Evolutionary conservation across 2,888 invertebrate genomes (phyloP).

Genomic region (Calameuta idolon): DNA sequence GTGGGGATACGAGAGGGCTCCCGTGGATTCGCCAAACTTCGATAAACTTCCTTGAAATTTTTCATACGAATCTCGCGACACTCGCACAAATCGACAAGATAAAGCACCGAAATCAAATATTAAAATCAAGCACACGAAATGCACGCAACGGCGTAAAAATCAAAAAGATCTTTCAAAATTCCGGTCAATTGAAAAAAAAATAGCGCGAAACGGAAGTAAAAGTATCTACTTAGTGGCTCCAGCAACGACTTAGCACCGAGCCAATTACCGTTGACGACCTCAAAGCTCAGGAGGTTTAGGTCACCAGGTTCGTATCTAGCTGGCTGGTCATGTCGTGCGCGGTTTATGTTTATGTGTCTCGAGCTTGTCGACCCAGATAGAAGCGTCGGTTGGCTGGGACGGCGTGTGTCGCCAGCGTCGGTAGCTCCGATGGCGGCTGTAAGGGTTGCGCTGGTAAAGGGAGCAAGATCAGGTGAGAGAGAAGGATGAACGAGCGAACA

Average conservation of each 20-base stretch:
- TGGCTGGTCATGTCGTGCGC: constrained; percentile 16
- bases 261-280: not conserved
- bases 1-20: not conserved
- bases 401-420: constrained; percentile 18
- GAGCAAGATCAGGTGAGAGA: not conserved
- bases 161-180: too few relatives aligned
- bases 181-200: too few relatives aligned
- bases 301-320: not conserved
- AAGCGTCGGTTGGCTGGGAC: constrained; percentile 23
- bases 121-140: not conserved
- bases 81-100: not conserved
- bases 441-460: not conserved
- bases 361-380: constrained; percentile 38
- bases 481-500: not conserved
- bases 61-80: not conserved
- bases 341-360: constrained; percentile 44
- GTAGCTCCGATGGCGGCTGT: not conserved
- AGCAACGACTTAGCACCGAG: not conserved
- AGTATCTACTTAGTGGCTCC: not conserved
- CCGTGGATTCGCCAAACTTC: not conserved
- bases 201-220: not conserved
- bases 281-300: not conserved
- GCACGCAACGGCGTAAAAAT: accelerated
- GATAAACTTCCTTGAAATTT: not conserved
- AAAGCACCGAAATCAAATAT: not conserved